These are phyloP conservation scores for Lophochroa leadbeateri DNA, from an alignment of 2,113 vertebrate species.

Conservation along the genomic window DNA sequence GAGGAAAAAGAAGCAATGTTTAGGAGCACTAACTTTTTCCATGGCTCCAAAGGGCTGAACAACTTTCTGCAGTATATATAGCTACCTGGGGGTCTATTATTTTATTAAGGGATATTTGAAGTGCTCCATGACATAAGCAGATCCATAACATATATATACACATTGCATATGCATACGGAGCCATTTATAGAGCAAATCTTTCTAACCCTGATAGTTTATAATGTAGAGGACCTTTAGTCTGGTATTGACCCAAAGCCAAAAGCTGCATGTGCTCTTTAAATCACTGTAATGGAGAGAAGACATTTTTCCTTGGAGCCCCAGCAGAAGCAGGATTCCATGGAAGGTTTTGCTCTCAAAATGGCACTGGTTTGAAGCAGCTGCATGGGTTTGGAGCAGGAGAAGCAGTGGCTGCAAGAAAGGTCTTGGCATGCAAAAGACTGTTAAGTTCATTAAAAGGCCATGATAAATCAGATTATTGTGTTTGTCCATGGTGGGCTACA, in stretches of 20 bases:
- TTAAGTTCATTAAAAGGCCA: background rate
- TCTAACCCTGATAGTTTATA: constrained; percentile 4
- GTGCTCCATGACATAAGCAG: constrained; percentile 35
- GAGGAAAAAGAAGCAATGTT: background rate
- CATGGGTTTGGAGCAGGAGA: background rate
- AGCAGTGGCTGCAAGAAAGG: background rate
- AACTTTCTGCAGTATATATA: constrained; percentile 30
- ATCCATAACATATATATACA: background rate
- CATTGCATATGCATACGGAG: background rate
- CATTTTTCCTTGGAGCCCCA: background rate
- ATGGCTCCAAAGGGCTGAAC: background rate
- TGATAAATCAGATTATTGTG: background rate
- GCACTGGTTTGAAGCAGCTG: background rate
- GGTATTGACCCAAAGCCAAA: background rate
- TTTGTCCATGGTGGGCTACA: background rate
- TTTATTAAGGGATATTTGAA: constrained; percentile 53
- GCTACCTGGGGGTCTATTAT: constrained; percentile 40
- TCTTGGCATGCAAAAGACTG: background rate
- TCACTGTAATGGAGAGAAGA: background rate
- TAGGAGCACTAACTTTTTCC: constrained; percentile 18
- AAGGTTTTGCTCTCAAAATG: background rate
- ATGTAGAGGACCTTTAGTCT: constrained; percentile 7
- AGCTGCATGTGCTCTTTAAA: background rate
- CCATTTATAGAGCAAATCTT: constrained; percentile 24
- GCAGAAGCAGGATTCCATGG: background rate